Conservation (phyloP, 1,140 invertebrate species). For the Doryteuthis pealeii region DNA sequence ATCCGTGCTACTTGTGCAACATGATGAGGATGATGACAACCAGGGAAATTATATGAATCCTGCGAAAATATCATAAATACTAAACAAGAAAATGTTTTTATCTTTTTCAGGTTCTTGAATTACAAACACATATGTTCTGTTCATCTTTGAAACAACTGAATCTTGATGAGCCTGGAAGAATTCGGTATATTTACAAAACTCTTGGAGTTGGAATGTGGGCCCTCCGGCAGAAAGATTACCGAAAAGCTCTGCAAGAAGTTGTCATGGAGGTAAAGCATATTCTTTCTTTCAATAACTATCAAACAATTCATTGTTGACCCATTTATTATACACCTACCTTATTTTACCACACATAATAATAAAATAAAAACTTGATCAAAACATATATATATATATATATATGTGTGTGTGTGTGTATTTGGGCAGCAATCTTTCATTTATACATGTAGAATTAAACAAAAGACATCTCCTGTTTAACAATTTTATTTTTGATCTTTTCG, state of each 20-base stretch:
- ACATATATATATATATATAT: no score
- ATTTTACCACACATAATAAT: not conserved
- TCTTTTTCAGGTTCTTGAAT: slow-evolving; percentile 43
- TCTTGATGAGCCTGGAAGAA: slow-evolving; percentile 39
- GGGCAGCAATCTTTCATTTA: no score
- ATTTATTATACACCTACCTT: not conserved
- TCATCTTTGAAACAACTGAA: slow-evolving; percentile 39
- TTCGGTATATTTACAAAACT: slow-evolving; percentile 50
- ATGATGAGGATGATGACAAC: no score
- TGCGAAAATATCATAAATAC: no score
- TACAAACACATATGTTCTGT: slow-evolving; percentile 42
- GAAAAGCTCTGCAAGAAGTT: slow-evolving; percentile 48
- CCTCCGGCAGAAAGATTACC: slow-evolving; percentile 48
- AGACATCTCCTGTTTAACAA: no score
- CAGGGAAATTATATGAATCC: no score
- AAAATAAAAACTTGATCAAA: no score
- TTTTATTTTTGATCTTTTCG: no score
- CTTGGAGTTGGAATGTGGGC: slow-evolving; percentile 54
- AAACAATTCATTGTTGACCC: not conserved
- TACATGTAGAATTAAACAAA: no score
- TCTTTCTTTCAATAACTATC: not conserved
- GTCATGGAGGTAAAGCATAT: slow-evolving; percentile 41
- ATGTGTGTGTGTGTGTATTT: no score
- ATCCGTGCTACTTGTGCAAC: no score
- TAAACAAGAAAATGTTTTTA: no score